Base-by-base conservation (phyloP, 2,888 invertebrate species). In the Junonia oenone region DNA sequence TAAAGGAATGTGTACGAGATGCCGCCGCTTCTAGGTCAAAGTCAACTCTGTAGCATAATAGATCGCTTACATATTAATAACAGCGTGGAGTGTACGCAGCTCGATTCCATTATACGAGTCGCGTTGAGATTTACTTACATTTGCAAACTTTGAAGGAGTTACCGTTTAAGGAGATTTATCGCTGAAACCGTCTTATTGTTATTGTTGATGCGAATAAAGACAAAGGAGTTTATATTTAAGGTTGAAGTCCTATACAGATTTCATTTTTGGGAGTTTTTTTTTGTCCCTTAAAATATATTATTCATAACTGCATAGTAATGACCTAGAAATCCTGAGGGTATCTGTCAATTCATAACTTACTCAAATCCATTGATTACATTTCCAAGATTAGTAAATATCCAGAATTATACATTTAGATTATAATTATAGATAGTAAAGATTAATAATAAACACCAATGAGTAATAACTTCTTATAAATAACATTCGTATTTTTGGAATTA, bases 21-120 rank as follows among this genome's bases (percentile, higher is more conserved):
- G 55, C 55, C 45, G 55, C 48, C 49, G 53, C 48, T 47, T 60
- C 57, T 59, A 53, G 63, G 61, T 61, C 63, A 59, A 59, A 59
- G 63, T 61, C 63, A 55, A 52, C 47, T 55, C 13, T 43, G 46
- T 53, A 55, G 11, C 29, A 37, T 54, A 46, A 56, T 38, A 37
- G 9, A 50, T 46, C 46, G 46, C 13, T 14, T 51, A 19, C n/a
- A 47, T 51, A 19, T 56, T 51, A 47, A 52, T 35, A 19, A 29
- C n/a, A 33, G 26, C 35, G 22, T 2, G 22, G 27, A 19, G 5
- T 51, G 11, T 8, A 13, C 22, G n/a, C 43, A 6, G 8, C 26
- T 13, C 11, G 19, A 26, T 37, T 33, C 48, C 19, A 48, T 48
- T 48, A 22, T 37, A 43, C n/a, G 4, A 40, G 17, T 19, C 8